A percentile compares a stretch with the other conserved stretches of the same genome.
phyloP scores from a whole-genome alignment of 2,797 vertebrate genomes.

The Onychomys torridus region DNA sequence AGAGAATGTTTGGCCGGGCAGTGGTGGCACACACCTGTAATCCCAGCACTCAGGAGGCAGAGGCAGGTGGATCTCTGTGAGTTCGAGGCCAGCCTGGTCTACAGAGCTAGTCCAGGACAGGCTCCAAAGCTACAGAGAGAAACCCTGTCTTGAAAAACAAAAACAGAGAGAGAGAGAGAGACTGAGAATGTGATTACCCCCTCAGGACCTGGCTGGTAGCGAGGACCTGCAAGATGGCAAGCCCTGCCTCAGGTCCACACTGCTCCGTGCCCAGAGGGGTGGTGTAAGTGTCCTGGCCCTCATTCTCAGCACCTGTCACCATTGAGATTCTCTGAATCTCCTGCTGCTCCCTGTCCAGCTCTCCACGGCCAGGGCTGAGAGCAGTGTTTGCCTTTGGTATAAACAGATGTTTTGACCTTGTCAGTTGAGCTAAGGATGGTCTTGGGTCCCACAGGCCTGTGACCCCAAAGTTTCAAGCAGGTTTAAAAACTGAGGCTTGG shows the following conservation, averaged over 20 bases:
- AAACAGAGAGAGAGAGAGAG: no score
- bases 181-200: background rate
- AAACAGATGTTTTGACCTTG: background rate
- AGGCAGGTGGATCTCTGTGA: no score
- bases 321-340: no score
- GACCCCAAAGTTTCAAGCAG: background rate
- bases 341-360: background rate
- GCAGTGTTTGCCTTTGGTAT: background rate
- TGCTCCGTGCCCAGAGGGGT: no score
- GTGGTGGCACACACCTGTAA: no score
- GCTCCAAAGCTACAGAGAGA: no score
- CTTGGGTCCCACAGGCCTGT: background rate
- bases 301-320: background rate
- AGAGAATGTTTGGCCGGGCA: no score
- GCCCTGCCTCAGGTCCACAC: background rate
- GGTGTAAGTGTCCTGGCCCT: background rate
- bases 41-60: no score
- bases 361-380: background rate
- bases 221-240: background rate
- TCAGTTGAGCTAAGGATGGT: background rate
- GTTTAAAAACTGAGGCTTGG: background rate
- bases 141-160: no score
- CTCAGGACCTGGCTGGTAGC: background rate
- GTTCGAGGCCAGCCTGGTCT: no score
- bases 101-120: no score